Conservation (phyloP, 2,888 invertebrate species). For the Chloroclysta siterata region DNA sequence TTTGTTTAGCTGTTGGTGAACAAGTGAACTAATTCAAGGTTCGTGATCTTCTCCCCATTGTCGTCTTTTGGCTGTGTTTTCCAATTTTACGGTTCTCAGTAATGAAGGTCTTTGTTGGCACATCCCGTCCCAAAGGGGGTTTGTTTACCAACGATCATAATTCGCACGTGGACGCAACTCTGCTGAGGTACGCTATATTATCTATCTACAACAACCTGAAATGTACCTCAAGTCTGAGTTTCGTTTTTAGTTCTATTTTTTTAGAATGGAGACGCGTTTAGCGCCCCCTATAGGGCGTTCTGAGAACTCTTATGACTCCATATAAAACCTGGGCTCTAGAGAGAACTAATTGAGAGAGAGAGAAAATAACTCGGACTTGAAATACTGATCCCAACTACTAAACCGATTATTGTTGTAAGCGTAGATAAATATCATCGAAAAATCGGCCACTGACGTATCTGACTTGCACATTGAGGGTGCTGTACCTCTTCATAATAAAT, state of each 20-base stretch:
- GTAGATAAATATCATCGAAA: too few species aligned
- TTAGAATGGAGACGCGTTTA: too few species aligned
- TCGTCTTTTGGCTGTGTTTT: slow-evolving; percentile 56
- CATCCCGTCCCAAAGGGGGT: slow-evolving; percentile 61
- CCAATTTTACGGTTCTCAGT: slow-evolving; percentile 70
- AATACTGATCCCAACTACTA: slow-evolving; percentile 22
- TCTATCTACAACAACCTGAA: slow-evolving; percentile 46
- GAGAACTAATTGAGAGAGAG: too few species aligned
- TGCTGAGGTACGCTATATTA: slow-evolving; percentile 58
- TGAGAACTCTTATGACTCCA: too few species aligned
- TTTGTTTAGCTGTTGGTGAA: background rate
- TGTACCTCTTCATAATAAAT: too few species aligned
- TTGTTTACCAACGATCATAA: slow-evolving; percentile 70
- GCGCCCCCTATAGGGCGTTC: too few species aligned
- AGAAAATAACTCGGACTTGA: too few species aligned
- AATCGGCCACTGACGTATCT: too few species aligned
- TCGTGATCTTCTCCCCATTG: slow-evolving; percentile 43
- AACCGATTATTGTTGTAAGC: slow-evolving; percentile 27
- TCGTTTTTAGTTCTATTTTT: too few species aligned
- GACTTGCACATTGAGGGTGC: too few species aligned
- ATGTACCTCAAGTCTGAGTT: too few species aligned
- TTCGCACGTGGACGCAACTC: slow-evolving; percentile 60
- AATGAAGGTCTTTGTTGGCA: slow-evolving; percentile 67
- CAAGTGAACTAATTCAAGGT: slow-evolving; percentile 21
- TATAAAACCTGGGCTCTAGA: too few species aligned